phyloP scores from a whole-genome alignment of 2,113 vertebrate species.

The Dromas ardeola region DNA sequence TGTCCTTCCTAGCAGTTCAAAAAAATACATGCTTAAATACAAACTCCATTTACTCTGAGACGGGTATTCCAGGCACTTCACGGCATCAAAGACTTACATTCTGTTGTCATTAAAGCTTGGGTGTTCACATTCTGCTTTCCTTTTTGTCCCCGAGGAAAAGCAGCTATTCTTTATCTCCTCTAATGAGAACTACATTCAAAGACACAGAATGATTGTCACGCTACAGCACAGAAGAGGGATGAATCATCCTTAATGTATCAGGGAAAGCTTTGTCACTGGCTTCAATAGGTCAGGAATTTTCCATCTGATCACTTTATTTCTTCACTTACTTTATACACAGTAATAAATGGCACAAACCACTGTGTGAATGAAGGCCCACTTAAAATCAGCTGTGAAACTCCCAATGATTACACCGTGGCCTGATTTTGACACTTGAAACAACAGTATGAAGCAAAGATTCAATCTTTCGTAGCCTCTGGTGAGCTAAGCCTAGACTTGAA shows the following conservation, averaged over 20 bases:
- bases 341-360: not conserved
- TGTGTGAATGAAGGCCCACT: not conserved
- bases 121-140: not conserved
- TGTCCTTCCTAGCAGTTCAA: not conserved
- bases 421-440: not conserved
- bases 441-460: not conserved
- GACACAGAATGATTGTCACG: not conserved
- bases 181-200: not conserved
- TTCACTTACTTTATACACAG: not conserved
- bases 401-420: not conserved
- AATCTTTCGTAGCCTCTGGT: not conserved
- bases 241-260: not conserved
- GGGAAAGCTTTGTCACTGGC: not conserved
- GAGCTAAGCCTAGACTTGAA: not conserved
- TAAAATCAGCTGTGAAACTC: not conserved
- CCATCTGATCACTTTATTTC: not conserved
- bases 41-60: not conserved
- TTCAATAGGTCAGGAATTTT: not conserved
- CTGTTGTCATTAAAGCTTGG: not conserved
- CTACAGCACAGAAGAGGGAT: not conserved
- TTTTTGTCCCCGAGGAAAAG: not conserved
- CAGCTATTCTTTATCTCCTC: not conserved
- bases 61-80: not conserved
- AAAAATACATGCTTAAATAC: not conserved
- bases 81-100: not conserved